Base-by-base conservation (phyloP, 2,797 vertebrate genomes). In the Sebastes aleutianus region DNA sequence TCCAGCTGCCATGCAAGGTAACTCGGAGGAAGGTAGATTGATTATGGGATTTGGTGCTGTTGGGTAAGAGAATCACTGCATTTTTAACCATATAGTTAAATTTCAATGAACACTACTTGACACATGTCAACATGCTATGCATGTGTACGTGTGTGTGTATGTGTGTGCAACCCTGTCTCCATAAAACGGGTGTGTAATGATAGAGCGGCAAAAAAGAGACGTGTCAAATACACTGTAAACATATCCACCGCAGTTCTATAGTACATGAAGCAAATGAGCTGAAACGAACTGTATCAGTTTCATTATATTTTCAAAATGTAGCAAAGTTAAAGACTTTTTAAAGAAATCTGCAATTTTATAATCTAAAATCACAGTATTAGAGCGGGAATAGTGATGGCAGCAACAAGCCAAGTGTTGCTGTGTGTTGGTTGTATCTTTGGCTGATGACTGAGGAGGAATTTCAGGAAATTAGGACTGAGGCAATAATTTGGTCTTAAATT, bases 401-500 rank as follows among this genome's bases (percentile, higher is more conserved):
- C 2, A 13, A 11, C 36, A 18, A 65, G 36, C 16, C 3, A 31
- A 24, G 16, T 47, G 39, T 18, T 62, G 36, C 39, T 32, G 26
- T 66, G 68, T 65, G 0, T 32, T 39, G 18, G 22, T 54, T 56
- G 32, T 70, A 36, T 72, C n/a, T 8, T 27, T 50, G 50, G 36
- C 36, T 59, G 63, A 62, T 74, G 75, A 79, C 31, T 14, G 54
- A 70, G 4, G 14, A 31, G 5, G 14, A 31, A 43, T 79, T 74
- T 34, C 22, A 67, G 31, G 34, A 80, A 75, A 78, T 53, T 29
- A 68, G 14, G 11, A 57, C 54, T 22, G 13, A 18, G 43, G 70
- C 29, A 58, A 61, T 22, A 76, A 47, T 76, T 72, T 81, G 32
- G 43, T 71, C 12, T 58, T 43, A 72, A 79, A 74, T 9, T 63